Evolutionary conservation across 2,113 vertebrate genomes (phyloP).

Genomic region (Nansenia antarctica): DNA sequence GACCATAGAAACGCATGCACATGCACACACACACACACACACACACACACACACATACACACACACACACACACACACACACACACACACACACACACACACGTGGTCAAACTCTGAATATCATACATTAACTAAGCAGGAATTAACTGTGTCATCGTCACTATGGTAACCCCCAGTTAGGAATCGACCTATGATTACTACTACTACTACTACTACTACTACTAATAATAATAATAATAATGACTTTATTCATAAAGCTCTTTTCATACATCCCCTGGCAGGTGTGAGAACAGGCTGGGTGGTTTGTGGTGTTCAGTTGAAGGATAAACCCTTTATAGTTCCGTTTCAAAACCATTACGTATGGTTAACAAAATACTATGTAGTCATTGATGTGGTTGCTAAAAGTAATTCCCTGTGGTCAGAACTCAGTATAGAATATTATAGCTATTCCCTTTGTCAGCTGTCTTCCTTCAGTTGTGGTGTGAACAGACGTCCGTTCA

Average conservation of each 20-base stretch:
- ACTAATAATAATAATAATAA: background rate
- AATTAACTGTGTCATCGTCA: background rate
- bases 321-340: background rate
- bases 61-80: too few species aligned
- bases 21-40: constrained; percentile 1
- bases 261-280: background rate
- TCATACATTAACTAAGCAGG: background rate
- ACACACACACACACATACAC: constrained; percentile 3
- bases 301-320: background rate
- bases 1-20: too few species aligned
- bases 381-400: too few species aligned
- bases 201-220: too few species aligned
- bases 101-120: background rate
- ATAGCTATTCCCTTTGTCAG: too few species aligned
- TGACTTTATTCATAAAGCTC: background rate
- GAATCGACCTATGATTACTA: background rate
- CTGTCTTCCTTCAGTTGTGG: too few species aligned
- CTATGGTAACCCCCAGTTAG: background rate
- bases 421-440: too few species aligned
- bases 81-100: constrained; percentile 1
- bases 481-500: too few species aligned
- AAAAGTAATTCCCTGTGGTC: too few species aligned
- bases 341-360: too few species aligned
- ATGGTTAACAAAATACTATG: too few species aligned
- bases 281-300: background rate